phyloP scores from a whole-genome alignment of 2,113 vertebrate species.

The Xenotilapia longispinis region DNA sequence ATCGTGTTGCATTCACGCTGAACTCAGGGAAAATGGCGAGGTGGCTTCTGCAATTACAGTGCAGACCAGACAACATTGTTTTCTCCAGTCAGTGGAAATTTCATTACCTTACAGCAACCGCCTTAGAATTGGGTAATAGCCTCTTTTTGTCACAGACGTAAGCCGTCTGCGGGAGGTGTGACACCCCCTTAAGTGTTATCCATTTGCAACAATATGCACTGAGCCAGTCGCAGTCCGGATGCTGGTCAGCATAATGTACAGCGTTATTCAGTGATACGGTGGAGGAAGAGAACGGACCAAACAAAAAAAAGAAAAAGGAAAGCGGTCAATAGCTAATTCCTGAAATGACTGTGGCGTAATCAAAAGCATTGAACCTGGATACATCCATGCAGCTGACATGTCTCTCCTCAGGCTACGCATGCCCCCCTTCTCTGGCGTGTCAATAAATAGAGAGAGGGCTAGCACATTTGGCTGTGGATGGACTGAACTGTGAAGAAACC shows the following conservation, averaged over 20 bases:
- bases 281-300: slow-evolving; percentile 3
- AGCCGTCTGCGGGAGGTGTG: slow-evolving; percentile 50
- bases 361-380: slow-evolving; percentile 54
- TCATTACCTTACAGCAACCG: slow-evolving; percentile 68
- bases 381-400: slow-evolving; percentile 29
- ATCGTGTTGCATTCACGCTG: slow-evolving; percentile 57
- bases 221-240: slow-evolving; percentile 19
- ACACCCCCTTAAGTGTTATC: slow-evolving; percentile 54
- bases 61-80: slow-evolving; percentile 66
- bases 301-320: neutral
- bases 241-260: slow-evolving; percentile 47
- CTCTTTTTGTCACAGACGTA: slow-evolving; percentile 61
- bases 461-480: neutral
- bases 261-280: slow-evolving; percentile 25
- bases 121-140: slow-evolving; percentile 69
- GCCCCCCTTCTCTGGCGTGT: slow-evolving; percentile 2
- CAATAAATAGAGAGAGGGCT: slow-evolving; percentile 33
- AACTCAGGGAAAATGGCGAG: slow-evolving; percentile 51
- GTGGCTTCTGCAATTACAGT: slow-evolving; percentile 66
- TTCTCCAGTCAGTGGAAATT: slow-evolving; percentile 73
- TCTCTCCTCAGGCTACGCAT: slow-evolving; percentile 28
- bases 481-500: slow-evolving; percentile 23
- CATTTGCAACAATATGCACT: slow-evolving; percentile 59
- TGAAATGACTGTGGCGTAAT: slow-evolving; percentile 49
- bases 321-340: slow-evolving; percentile 49